Evolutionary conservation across 2,888 invertebrate genomes (phyloP), one percentile per base, ranked within the genome.

Genomic region (Lasioglossum pauxillum): DNA sequence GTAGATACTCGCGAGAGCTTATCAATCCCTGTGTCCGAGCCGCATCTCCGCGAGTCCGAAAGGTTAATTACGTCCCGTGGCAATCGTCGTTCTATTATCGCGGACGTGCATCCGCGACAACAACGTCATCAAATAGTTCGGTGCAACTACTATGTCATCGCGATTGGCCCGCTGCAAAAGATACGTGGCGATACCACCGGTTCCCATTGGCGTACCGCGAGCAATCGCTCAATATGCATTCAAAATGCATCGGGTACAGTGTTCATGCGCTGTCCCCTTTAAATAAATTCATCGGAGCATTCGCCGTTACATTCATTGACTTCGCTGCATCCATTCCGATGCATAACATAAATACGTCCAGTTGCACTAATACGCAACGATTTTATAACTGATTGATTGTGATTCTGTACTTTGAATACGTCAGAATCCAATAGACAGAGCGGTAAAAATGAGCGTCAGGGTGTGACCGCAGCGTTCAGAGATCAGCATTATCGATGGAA

Each of bases 21-120:
- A 83, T 85, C 87, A 84, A 87, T 85, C 57, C 64, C 38, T 60
- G 49, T 16, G 60, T 19, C 83, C 60, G 71, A 41, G 64, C 69
- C 46, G 31, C 57, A 38, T 44, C 72, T 69, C 57, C 76, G n/a
- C 69, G 35, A 71, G 74, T 81, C 82, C 75, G 80, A 90, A 90
- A 90, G 89, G 89, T 90, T 90, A 90, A 90, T 87, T 85, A 80
- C 84, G 75, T 80, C 82, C 78, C 80, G 80, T 67, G 67, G 82
- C 44, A 77, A 87, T 77, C 82, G 78, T 85, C 38, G 69, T 53
- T 60, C 69, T 67, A 77, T 84, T 80, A 80, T 80, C 83, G 60
- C n/a, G 46, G 27, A 64, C 46, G 77, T 80, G 72, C 71, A 87
- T 87, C 86, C 78, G 75, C 71, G 49, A 5, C 31, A 38, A 31